Base-by-base conservation (phyloP, 2,888 invertebrate genomes). In the Parascotia fuliginaria region DNA sequence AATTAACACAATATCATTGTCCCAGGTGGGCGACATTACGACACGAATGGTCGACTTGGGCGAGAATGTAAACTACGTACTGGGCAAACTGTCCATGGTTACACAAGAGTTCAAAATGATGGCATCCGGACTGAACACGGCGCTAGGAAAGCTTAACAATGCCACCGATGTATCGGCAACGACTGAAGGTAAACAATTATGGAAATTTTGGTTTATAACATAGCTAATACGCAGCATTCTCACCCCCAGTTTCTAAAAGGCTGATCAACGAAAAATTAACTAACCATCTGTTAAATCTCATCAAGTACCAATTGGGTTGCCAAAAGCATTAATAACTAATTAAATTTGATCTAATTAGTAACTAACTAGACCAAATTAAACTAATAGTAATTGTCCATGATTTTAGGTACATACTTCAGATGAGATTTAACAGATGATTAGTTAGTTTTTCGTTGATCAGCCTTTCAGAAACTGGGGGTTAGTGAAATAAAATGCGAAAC, bases 61-160 rank as follows among this genome's bases (percentile, higher is more conserved):
- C 61, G 95, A 95, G 42, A 96, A 97, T 81, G 90, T 98, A 54
- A 97, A 98, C 84, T 97, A 94, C 77, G 92, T 97, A 36, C 85
- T 97, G 52, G 97, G 97, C 4, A 92, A 96, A 46, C 85, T 97
- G 48, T 95, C 96, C 0, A 86, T 97, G 5, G 96, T 97, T 24
- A 96, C 96, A 0, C 96, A 96, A 65, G 97, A 98, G 82, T 97
- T 97, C 85, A 95, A 95, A 73, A 94, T 94, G 73, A 96, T 97
- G 60, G 96, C 97, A 78, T 87, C 92, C 0, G 96, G 96, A 0
- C 89, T 97, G 0, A 95, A 95, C 0, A 93, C 94, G 9, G 95
- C 96, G 0, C 79, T 97, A 43, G 95, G 95, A 61, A 94, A 95
- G 66, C 94, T 96, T 42, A 94, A 95, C 67, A 95, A 94, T 48